Percentiles rank a stretch among this genome's conserved stretches.
Conservation (phyloP, 2,888 invertebrate species). For the Eupeodes luniger region DNA sequence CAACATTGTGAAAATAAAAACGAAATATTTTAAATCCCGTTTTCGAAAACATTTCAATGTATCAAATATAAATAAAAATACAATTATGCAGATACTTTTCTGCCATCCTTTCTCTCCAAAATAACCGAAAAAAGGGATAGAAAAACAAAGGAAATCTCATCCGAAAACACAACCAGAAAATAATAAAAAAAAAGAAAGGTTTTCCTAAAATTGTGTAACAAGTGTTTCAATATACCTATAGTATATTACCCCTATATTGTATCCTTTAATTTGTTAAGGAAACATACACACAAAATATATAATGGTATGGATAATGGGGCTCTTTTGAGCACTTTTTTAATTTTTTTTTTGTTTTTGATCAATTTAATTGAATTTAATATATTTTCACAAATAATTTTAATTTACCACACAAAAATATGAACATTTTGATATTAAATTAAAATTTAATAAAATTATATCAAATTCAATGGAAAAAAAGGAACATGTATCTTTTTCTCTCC, state of each 20-base stretch:
- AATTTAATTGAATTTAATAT: slow-evolving; percentile 17
- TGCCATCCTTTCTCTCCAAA: background rate
- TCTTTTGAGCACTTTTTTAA: background rate
- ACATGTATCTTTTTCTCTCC: background rate
- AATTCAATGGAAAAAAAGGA: background rate
- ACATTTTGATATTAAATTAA: slow-evolving; percentile 10
- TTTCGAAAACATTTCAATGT: slow-evolving; percentile 4
- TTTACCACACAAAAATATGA: background rate
- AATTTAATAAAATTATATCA: slow-evolving; percentile 27
- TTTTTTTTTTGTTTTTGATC: background rate
- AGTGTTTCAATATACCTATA: slow-evolving; percentile 4
- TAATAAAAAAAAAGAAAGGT: background rate
- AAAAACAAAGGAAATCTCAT: slow-evolving; percentile 9
- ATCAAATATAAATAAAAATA: background rate
- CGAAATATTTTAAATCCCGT: background rate
- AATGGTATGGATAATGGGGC: background rate
- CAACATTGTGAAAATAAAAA: background rate
- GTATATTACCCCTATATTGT: background rate
- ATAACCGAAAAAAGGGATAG: background rate
- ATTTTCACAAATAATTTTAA: background rate
- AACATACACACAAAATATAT: background rate
- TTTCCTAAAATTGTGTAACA: slow-evolving; percentile 9
- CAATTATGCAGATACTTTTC: slow-evolving; percentile 12
- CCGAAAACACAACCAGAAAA: background rate
- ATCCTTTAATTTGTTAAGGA: slow-evolving; percentile 1